phyloP scores from a whole-genome alignment of 2,113 vertebrate genomes.

The Daphoenositta chrysoptera region DNA sequence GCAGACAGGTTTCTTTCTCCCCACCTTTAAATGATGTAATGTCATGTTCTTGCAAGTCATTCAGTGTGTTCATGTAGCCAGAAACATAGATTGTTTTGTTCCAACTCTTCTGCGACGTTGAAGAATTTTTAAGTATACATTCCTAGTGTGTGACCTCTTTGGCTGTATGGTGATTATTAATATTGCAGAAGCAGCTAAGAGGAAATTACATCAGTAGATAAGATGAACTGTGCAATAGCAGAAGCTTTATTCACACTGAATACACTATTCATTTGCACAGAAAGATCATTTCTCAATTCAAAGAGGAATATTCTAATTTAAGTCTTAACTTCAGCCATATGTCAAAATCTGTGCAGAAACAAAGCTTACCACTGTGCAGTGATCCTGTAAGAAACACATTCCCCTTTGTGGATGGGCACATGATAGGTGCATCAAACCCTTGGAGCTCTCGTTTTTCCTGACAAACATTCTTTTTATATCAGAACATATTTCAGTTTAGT shows the following conservation, averaged over 20 bases:
- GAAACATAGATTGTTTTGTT: conserved; percentile 14
- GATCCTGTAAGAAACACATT: conserved; percentile 59
- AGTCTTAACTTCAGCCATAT: conserved; percentile 70
- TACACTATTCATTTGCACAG: conserved; percentile 77
- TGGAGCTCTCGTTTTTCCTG: not conserved
- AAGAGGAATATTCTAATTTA: conserved; percentile 78
- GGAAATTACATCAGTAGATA: conserved; percentile 77
- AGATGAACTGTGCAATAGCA: conserved; percentile 62
- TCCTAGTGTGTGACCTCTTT: conserved; percentile 56
- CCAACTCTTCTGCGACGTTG: not conserved
- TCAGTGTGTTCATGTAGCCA: not conserved
- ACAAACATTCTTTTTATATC: conserved; percentile 28
- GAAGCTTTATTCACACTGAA: conserved; percentile 73
- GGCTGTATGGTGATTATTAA: conserved; percentile 65
- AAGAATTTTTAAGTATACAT: conserved; percentile 47
- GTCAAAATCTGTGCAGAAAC: conserved; percentile 73
- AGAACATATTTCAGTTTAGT: conserved; percentile 8
- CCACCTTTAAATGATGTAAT: not conserved
- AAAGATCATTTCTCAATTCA: conserved; percentile 77
- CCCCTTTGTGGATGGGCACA: conserved; percentile 49
- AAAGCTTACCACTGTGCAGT: conserved; percentile 73
- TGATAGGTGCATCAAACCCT: conserved; percentile 48
- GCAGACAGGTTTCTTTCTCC: not conserved
- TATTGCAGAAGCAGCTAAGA: conserved; percentile 63
- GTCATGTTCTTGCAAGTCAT: not conserved